Evolutionary conservation across 30 jellyfish, hydroid and myxozoan species (phyloP).

Genomic region (Hydra vulgaris): DNA sequence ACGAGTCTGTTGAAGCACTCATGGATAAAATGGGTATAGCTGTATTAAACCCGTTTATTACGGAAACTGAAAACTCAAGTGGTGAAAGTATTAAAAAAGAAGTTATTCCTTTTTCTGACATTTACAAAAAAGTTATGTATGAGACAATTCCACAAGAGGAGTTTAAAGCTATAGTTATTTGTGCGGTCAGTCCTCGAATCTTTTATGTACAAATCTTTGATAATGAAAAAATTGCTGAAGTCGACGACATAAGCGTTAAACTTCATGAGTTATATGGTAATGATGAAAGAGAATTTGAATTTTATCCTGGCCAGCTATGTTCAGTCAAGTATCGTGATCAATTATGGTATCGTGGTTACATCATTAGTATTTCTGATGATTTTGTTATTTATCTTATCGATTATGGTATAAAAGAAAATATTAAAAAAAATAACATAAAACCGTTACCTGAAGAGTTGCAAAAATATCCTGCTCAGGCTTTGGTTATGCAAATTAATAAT

Average conservation of each 20-base stretch:
- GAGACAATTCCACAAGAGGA: slow-evolving; percentile 1
- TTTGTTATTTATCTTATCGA: slow-evolving; percentile 9
- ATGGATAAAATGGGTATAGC: slow-evolving; percentile 10
- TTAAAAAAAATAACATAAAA: slow-evolving; percentile 14
- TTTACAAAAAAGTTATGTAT: neutral
- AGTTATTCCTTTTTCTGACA: slow-evolving; percentile 13
- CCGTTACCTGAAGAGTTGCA: slow-evolving; percentile 45
- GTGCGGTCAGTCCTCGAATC: slow-evolving; percentile 31
- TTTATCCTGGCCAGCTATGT: slow-evolving; percentile 2
- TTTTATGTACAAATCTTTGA: slow-evolving; percentile 19
- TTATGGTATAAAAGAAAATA: slow-evolving; percentile 6
- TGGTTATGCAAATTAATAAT: slow-evolving; percentile 25
- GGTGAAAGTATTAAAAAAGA: neutral
- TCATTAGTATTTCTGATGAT: neutral
- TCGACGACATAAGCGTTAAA: slow-evolving; percentile 28
- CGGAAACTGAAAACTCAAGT: neutral
- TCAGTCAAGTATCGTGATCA: slow-evolving; percentile 17
- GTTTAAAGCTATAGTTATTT: slow-evolving; percentile 17
- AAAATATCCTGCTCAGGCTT: slow-evolving; percentile 54
- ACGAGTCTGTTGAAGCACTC: slow-evolving; percentile 8
- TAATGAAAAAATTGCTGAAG: slow-evolving; percentile 4
- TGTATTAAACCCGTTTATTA: neutral
- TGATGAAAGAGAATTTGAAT: neutral
- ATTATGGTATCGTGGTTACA: slow-evolving; percentile 26
- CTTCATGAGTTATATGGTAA: slow-evolving; percentile 9